Base-by-base conservation (phyloP, 2,797 vertebrate species). In the Sylvia borin region DNA sequence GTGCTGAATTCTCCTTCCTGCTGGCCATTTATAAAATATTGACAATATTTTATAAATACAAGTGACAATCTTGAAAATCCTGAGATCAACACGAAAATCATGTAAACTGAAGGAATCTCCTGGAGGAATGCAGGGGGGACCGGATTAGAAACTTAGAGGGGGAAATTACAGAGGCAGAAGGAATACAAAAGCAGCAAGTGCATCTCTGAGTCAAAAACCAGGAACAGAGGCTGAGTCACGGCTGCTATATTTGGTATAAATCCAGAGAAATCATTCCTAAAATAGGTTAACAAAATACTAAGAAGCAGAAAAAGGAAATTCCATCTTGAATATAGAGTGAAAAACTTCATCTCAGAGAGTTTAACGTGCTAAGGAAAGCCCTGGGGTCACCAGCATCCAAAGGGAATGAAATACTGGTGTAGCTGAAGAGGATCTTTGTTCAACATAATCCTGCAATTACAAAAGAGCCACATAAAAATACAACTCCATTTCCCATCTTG, bases 251-350 rank as follows among this genome's bases (percentile, higher is more conserved):
- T 48, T 94, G 93, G 75, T 62, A 62, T 8, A 79, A 87, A 94
- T 79, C 90, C 88, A 91, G 58, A 51, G 64, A 76, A 85, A 94
- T 70, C 47, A 62, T 55, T 82, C 64, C 85, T 62, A 70, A 95
- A 93, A 91, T 91, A 95, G 66, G 70, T 58, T 75, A 90, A 75
- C 26, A 36, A 91, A 91, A 78, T 16, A 74, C 71, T 36, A 22
- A 84, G 53, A 45, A 70, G 61, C 53, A 84, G 50, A 73, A 76
- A 79, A 80, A 79, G 93, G 95, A 88, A 95, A 95, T 90, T 90
- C 93, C 74, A 48, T 50, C 51, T 45, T 14, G 32, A 89, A 84
- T 68, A 57, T 9, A 43, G 21, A 85, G 29, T 62, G 71, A 64
- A 90, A 90, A 62, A 29, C 53, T 36, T 50, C 47, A 51, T 57